Evolutionary conservation across 2,888 invertebrate genomes (phyloP).

Genomic region (Scotopteryx bipunctaria): DNA sequence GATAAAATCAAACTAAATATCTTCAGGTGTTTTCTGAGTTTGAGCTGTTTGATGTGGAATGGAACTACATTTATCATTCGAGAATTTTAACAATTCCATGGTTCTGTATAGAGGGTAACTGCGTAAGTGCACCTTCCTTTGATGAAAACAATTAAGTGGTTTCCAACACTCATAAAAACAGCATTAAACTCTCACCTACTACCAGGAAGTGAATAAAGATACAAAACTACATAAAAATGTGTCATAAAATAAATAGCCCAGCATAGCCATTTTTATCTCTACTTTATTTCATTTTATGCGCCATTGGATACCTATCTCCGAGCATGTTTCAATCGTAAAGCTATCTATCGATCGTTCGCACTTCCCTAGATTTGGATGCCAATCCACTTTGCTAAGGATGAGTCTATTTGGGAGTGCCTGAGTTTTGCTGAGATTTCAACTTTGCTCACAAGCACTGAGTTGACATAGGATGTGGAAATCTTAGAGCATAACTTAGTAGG

Average conservation of each 20-base stretch:
- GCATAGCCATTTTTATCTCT: constrained; percentile 38
- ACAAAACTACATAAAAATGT: constrained; percentile 32
- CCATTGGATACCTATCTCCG: constrained; percentile 44
- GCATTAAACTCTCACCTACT: constrained; percentile 9
- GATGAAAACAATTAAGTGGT: constrained; percentile 9
- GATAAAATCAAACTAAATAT: neutral
- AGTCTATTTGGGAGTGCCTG: constrained; percentile 34
- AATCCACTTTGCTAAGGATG: constrained; percentile 39
- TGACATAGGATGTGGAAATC: constrained; percentile 31
- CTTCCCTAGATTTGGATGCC: constrained; percentile 38
- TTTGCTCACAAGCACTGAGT: constrained; percentile 13
- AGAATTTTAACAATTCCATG: too few species aligned
- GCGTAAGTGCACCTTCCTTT: neutral
- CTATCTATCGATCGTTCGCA: constrained; percentile 41
- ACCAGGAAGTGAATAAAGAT: constrained; percentile 23
- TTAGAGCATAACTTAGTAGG: constrained; percentile 21
- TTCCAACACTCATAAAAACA: constrained; percentile 18
- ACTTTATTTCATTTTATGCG: constrained; percentile 46
- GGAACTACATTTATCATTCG: too few species aligned
- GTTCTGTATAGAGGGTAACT: neutral
- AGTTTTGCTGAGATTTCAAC: constrained; percentile 29
- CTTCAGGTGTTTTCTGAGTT: constrained; percentile 5
- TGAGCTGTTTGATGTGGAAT: constrained; percentile 1
- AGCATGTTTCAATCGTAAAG: constrained; percentile 46
- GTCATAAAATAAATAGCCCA: constrained; percentile 35